phyloP scores from a whole-genome alignment of 2,113 vertebrate species.

The Pungitius pungitius region DNA sequence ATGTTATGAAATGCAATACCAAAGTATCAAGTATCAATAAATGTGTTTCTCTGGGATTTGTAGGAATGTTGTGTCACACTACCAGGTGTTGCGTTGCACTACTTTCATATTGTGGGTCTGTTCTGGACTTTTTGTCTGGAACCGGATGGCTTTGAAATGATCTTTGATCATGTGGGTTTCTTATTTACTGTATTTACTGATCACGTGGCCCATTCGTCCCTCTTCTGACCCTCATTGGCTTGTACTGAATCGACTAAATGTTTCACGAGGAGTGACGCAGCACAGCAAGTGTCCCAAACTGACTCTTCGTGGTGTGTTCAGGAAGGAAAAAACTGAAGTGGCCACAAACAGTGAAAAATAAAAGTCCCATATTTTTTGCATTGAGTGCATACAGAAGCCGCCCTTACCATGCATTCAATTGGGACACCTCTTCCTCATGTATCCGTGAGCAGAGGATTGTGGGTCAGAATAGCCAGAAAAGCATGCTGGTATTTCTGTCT shows the following conservation, averaged over 20 bases:
- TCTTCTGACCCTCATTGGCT: background rate
- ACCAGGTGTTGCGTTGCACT: conserved; percentile 34
- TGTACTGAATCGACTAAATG: background rate
- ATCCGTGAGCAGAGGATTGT: background rate
- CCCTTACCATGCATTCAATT: too few species aligned
- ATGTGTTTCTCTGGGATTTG: background rate
- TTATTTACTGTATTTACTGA: background rate
- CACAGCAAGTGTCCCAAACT: background rate
- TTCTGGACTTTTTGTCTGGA: conserved; percentile 5
- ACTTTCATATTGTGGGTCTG: conserved; percentile 2
- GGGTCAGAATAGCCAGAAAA: background rate
- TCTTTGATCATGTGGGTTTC: background rate
- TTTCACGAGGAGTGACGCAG: background rate
- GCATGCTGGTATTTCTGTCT: too few species aligned
- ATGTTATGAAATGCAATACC: too few species aligned
- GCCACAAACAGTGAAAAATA: background rate
- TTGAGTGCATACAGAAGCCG: background rate
- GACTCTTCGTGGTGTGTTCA: background rate
- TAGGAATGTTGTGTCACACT: conserved; percentile 30
- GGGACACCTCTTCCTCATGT: background rate
- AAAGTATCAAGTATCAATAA: background rate
- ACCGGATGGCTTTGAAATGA: conserved; percentile 3
- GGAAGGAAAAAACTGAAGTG: background rate
- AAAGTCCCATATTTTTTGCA: background rate
- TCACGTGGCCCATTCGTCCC: background rate